Conservation (phyloP, 2,113 vertebrate genomes). For the Notiomystis cincta region DNA sequence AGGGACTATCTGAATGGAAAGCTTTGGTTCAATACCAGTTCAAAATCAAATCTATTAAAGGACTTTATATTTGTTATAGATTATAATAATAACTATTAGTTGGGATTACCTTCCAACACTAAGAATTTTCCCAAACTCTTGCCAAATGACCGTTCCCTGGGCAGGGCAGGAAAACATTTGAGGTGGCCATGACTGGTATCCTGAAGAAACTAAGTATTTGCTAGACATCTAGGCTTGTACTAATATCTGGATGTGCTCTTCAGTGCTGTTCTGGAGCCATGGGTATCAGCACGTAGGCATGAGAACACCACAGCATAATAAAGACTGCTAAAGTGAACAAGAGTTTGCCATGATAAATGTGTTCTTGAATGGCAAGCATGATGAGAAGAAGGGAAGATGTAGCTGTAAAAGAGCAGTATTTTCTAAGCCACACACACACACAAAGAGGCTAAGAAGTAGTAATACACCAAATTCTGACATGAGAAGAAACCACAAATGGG, state of each 20-base stretch:
- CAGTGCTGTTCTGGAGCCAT: background rate
- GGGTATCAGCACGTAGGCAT: rapidly evolving
- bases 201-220: background rate
- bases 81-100: background rate
- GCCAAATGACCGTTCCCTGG: background rate
- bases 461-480: background rate
- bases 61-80: background rate
- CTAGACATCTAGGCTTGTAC: background rate
- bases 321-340: background rate
- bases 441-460: background rate
- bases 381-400: background rate
- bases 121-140: background rate
- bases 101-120: background rate
- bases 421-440: background rate
- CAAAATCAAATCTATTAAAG: background rate
- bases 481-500: background rate
- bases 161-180: background rate
- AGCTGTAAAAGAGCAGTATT: background rate
- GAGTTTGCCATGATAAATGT: background rate
- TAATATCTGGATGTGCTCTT: background rate
- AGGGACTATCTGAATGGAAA: background rate
- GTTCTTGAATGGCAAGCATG: background rate
- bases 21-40: background rate
- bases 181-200: background rate
- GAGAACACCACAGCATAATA: background rate